Conservation (phyloP, 2,113 vertebrate species). For the Colius striatus region DNA sequence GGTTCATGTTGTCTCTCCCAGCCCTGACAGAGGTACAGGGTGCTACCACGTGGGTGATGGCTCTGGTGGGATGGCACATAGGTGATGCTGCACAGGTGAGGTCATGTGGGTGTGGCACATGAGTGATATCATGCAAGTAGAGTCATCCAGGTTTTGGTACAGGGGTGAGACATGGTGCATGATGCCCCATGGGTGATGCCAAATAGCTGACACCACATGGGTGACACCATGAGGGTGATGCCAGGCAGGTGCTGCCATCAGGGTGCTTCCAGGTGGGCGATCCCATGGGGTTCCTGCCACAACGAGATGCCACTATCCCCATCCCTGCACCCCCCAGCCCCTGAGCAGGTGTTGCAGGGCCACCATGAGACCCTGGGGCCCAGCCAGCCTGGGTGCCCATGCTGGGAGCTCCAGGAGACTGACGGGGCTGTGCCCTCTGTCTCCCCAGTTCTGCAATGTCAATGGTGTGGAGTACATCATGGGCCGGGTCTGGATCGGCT, state of each 20-base stretch:
- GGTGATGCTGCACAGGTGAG: background rate
- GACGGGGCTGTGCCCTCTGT: background rate
- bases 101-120: background rate
- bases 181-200: background rate
- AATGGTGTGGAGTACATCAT: constrained; percentile 85
- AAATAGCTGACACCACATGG: too few species aligned
- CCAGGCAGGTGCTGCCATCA: background rate
- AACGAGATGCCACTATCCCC: accelerated
- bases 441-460: constrained; percentile 82
- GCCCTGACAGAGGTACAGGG: background rate
- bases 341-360: accelerated
- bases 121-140: background rate
- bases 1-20: background rate
- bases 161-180: background rate
- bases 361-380: accelerated
- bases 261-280: background rate
- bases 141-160: background rate
- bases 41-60: background rate
- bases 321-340: background rate
- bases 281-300: background rate
- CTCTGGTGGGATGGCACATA: background rate
- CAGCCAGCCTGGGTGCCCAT: background rate
- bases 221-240: accelerated
- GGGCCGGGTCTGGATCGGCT: constrained; percentile 94
- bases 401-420: background rate